Base-by-base conservation (phyloP, 2,797 vertebrate genomes). In the Adrianichthys oophorus region DNA sequence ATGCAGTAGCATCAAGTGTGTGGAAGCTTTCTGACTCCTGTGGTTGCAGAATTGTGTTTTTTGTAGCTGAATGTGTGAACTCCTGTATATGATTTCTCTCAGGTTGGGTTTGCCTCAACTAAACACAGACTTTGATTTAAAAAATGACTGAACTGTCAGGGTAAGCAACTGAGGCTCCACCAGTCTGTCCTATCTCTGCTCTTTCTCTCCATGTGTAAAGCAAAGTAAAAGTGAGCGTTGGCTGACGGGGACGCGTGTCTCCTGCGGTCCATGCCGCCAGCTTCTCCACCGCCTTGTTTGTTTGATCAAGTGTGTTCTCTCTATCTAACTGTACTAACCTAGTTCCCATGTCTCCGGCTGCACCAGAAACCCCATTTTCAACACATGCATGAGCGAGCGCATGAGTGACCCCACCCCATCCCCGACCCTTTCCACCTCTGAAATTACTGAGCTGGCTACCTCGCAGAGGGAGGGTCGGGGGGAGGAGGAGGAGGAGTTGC, bases 301-400 rank as follows among this genome's bases (percentile, higher is more conserved):
- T 76, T 89, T 93, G 88, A 95, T 67, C 62, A 59, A 90, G 63
- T 94, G 90, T 94, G 87, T 89, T 69, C 82, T 91, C 52, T 93
- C 76, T 95, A 87, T 94, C 92, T 92, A 46, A 80, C 94, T 90
- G 89, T 92, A 95, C 96, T 96, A 95, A 97, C 94, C 92, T 90
- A 92, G 93, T 93, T 94, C 94, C 93, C 94, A 88, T 96, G 90
- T 94, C 93, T 96, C 94, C 94, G 96, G 96, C 93, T 95, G 93
- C 92, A 93, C 91, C 94, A 98, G 96, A 95, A 95, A 95, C 93
- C 94, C 95, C 90, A 93, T 98, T 95, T 98, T 99, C 93, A 95
- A 94, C 93, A 94, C 95, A 89, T 99, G 98, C 96, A 98, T 98
- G 96, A 98, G 95, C 89, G 93, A 97, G 91, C 95, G 95, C 95